Evolutionary conservation across 2,797 vertebrate species (phyloP), one percentile per base, ranked within the genome.

Genomic region (Rhinella marina): DNA sequence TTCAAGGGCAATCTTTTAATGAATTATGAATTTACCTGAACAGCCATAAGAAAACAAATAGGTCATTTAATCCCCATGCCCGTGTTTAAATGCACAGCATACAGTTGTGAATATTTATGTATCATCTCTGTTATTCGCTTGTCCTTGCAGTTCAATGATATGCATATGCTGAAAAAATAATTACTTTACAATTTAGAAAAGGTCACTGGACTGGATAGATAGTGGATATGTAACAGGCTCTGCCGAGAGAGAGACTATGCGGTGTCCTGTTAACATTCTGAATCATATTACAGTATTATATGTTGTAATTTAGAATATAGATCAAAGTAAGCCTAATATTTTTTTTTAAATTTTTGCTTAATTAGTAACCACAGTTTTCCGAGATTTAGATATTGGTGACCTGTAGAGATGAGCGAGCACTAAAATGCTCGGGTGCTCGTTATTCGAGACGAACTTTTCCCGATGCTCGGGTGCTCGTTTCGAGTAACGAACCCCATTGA

Each of bases 1-100:
- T 84, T 57, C 29, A 84, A 14, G 61, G 59, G 4, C 72, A 32
- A 73, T 77, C 62, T 84, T 79, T 27, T 83, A 14, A 68, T 54
- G 41, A 29, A 77, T 62, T 32, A 84, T 79, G 27, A 78, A 32
- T 21, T 84, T 25, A 76, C 70, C 32, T 84, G 8, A 61, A 61
- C 12, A 61, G 25, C 13, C 29, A 61, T 61, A 84, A 84, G 32
- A 23, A 61, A 75, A 75, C 23, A 25, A n/a, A 76, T 75, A 75
- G 23, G 54, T 61, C 29, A n/a, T 61, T 50, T 50, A 84, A 76
- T 76, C 21, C 54, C 70, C 56, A 48, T 25, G 29, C 70, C 21
- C 25, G 25, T 70, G 62, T 70, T 50, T 54, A 59, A 52, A 56
- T n/a, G 12, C 29, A 32, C 68, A 76, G 29, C 29, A 75, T 61